Evolutionary conservation across 2,888 invertebrate species (phyloP).

Genomic region (Parnassius mnemosyne): DNA sequence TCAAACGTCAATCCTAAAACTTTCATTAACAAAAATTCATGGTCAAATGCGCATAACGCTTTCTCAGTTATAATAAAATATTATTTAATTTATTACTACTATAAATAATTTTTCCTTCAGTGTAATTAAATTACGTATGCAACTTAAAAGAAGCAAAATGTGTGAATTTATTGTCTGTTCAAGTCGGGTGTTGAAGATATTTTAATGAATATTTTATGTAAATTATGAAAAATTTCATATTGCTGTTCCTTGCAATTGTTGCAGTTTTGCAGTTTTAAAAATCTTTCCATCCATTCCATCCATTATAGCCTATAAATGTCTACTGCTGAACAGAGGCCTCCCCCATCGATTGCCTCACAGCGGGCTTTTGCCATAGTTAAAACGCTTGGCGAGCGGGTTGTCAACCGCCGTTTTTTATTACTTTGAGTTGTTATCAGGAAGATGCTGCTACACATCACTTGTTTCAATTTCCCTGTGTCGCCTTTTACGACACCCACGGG

Average conservation of each 20-base stretch:
- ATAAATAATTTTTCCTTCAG: conserved; percentile 5
- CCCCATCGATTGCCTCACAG: too few species aligned
- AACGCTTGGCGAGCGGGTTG: too few species aligned
- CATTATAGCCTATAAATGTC: too few species aligned
- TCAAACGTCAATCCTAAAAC: conserved; percentile 22
- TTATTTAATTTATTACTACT: conserved; percentile 9
- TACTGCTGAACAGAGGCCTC: too few species aligned
- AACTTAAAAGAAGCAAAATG: conserved; percentile 24
- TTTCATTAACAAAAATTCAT: background rate
- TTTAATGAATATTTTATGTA: conserved; percentile 36
- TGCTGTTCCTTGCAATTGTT: conserved; percentile 9
- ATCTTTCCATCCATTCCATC: background rate
- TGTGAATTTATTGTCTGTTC: conserved; percentile 29
- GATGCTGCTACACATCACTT: too few species aligned
- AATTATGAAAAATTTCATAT: conserved; percentile 26
- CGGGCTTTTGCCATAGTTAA: too few species aligned
- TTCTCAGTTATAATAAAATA: background rate
- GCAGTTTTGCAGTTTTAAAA: conserved; percentile 8
- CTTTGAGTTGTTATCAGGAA: too few species aligned
- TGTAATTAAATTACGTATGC: conserved; percentile 27
- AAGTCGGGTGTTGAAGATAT: conserved; percentile 23
- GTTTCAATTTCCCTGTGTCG: too few species aligned
- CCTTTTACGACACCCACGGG: too few species aligned
- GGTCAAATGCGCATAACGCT: too few species aligned
- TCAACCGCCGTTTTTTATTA: too few species aligned